Evolutionary conservation across 2,113 vertebrate genomes (phyloP).

Genomic region (Podilymbus podiceps): DNA sequence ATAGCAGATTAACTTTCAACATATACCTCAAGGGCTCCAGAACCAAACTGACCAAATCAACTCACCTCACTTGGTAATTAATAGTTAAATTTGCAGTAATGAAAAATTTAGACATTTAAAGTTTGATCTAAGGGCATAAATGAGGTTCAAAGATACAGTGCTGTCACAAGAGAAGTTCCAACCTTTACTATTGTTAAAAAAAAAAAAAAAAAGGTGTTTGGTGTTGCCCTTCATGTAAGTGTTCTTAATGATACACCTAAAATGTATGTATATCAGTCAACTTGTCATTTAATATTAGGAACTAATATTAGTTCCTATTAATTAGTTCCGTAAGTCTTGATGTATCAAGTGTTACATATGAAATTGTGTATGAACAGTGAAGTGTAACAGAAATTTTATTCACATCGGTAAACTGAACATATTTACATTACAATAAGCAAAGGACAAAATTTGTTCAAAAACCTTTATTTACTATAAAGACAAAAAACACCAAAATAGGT

Average conservation of each 20-base stretch:
- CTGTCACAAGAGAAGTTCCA: background rate
- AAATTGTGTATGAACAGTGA: background rate
- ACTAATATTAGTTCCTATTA: background rate
- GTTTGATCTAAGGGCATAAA: background rate
- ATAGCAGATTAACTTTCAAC: background rate
- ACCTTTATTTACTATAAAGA: constrained; percentile 93
- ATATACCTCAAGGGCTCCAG: background rate
- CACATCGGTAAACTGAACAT: background rate
- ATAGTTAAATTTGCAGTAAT: background rate
- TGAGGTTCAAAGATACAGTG: background rate
- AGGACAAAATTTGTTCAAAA: constrained; percentile 76
- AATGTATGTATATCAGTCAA: accelerated
- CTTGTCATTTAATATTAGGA: background rate
- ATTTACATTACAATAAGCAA: background rate
- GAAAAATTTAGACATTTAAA: background rate
- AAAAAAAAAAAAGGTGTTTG: background rate
- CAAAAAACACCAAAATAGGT: constrained; percentile 88
- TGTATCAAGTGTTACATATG: background rate
- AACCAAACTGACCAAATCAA: background rate
- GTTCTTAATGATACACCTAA: background rate
- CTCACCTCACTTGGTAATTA: background rate
- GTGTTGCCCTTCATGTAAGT: background rate
- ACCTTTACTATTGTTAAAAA: background rate
- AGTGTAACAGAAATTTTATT: background rate
- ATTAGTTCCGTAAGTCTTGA: background rate